Evolutionary conservation across 2,888 invertebrate genomes (phyloP).

Genomic region (Chironomus tentans): DNA sequence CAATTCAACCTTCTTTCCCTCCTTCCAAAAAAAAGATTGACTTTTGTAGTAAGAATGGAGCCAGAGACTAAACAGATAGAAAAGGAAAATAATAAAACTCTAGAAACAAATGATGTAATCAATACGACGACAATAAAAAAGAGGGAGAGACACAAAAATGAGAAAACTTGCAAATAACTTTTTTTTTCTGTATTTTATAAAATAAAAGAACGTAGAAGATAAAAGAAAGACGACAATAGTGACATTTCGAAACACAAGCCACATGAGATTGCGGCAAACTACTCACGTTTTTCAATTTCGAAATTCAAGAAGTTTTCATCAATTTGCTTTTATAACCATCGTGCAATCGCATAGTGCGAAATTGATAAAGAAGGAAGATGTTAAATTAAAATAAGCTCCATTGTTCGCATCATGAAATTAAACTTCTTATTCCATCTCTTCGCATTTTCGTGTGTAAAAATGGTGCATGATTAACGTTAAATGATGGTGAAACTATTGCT

Average conservation of each 20-base stretch:
- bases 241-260: not conserved
- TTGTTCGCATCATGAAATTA: not conserved
- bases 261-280: not conserved
- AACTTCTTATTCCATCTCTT: not conserved
- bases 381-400: not conserved
- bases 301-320: not conserved
- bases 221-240: not conserved
- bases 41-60: not conserved
- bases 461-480: not conserved
- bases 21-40: not conserved
- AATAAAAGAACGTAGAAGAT: not conserved
- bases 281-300: no score
- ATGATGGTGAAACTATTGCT: not conserved
- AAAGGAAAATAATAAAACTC: no score
- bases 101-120: not conserved
- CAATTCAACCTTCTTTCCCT: not conserved
- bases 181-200: not conserved
- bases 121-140: not conserved
- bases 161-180: not conserved
- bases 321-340: not conserved
- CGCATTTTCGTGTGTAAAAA: not conserved
- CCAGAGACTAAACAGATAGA: no score
- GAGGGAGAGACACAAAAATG: not conserved
- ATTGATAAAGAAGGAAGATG: not conserved
- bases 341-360: not conserved